Base-by-base conservation (phyloP, 1,140 invertebrate species). In the Papilio xuthus region DNA sequence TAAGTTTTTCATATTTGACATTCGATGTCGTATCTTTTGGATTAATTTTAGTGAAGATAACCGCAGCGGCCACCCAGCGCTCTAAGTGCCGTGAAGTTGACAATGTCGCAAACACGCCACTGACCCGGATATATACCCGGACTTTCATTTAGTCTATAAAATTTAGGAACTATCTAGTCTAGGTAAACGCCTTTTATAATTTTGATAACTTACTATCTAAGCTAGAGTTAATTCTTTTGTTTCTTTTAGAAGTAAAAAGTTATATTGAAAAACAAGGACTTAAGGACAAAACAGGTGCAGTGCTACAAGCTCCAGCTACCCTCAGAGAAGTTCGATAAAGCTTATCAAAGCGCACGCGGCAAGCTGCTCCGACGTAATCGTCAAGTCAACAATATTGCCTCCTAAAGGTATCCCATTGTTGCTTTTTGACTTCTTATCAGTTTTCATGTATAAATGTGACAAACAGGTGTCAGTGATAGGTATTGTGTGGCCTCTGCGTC, bases 121-220 rank as follows among this genome's bases (percentile, higher is more conserved):
- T 47, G 71, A 73, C 71, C 71, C 71, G 71, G 71, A 73, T 50
- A 50, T 23, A n/a, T 50, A 73, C 10, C 71, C 71, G 71, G 71
- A 73, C 20, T 18, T 10, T 26, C n/a, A n/a, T n/a, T n/a, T n/a
- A n/a, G 20, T 12, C 7, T 20, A 7, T 8, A 12, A 42, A 37
- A 41, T 42, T 71, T 42, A 41, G 20, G 9, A n/a, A 23, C 32
- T 71, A 44, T 18, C 32, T n/a, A 8, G 26, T 4, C 26, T 63
- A 63, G 60, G 60, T 15, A 26, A 63, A 63, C 26, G 13, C 12
- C 26, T 26, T 23, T 26, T 12, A 60, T 26, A 26, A 26, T 63
- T 60, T 7, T 13, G 26, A 12, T 60, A 26, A 8, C 1, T 26
- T 53, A 53, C 53, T 60, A n/a, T n/a, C 1, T 18, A 18, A 50